A percentile compares a stretch with the other conserved stretches of the same genome.
These are phyloP conservation scores for Peucedramus taeniatus DNA, from an alignment of 2,113 vertebrate genomes.

Conservation along the genomic window DNA sequence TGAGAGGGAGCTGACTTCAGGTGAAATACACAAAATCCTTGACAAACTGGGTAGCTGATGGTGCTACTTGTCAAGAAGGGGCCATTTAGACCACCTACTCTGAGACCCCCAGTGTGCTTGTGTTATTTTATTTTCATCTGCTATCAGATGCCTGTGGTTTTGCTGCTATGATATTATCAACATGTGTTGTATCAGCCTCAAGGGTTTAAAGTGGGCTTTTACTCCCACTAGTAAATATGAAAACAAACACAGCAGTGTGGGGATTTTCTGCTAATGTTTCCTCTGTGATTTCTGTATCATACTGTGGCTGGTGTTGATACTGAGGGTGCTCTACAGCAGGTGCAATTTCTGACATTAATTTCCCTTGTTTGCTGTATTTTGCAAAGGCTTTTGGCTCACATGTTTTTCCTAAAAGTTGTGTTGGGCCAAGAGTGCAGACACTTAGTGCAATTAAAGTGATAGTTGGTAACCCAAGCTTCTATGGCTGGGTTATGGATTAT, in stretches of 20 bases:
- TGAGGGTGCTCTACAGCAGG: neutral
- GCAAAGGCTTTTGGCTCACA: neutral
- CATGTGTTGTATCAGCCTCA: neutral
- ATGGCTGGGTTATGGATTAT: neutral
- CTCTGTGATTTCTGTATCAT: neutral
- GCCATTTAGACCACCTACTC: slow-evolving; percentile 27
- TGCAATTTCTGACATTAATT: neutral
- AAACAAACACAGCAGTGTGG: neutral
- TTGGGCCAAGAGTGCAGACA: neutral
- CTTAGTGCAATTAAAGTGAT: neutral
- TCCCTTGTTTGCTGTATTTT: neutral
- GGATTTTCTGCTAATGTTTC: neutral
- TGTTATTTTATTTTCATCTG: neutral
- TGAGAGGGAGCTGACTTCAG: neutral
- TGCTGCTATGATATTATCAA: neutral
- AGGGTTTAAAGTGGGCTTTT: neutral
- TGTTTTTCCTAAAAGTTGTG: neutral
- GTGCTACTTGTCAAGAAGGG: neutral
- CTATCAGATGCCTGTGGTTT: slow-evolving; percentile 15
- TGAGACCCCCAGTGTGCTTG: neutral
- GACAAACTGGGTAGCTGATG: neutral
- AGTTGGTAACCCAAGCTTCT: neutral
- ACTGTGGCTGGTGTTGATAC: neutral
- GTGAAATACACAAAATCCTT: neutral
- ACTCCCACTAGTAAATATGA: neutral